Evolutionary conservation across 1,140 invertebrate genomes (phyloP), one percentile per base, ranked within the genome.

Genomic region (Rhynchophorus ferrugineus): DNA sequence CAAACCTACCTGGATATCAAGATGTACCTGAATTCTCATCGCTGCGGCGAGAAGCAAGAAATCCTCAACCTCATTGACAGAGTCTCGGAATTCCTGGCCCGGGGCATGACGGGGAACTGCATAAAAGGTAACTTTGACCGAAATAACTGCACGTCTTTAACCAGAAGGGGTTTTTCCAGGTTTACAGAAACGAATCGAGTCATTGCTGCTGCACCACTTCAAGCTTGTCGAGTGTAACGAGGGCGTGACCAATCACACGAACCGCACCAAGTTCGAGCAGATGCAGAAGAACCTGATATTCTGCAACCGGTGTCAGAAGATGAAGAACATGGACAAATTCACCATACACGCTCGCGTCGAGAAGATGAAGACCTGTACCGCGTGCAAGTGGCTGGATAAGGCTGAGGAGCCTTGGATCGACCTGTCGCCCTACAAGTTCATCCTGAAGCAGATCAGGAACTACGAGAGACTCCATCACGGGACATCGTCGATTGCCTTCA

Each of bases 381-480:
- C 71, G 6, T 80, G 78, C 55, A 69, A 69, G 17, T 78, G 75
- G 72, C 70, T 73, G 50, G 67, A 71, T 45, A 65, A 63, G 35
- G 71, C 73, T 34, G 69, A 73, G 3, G 70, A 73, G 21, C 68
- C 65, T 11, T 76, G 74, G 73, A 61, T 76, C 2, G 77, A 79
- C 46, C 73, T 78, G 65, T 75, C 74, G n/a, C 78, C 78, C 1
- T 82, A 78, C 53, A 72, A 73, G 39, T 78, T 77, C 58, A 78
- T 84, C 24, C 61, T 83, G 9, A 68, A 75, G 36, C 74, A 74
- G 3, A 75, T 83, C 0, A 75, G 80, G 33, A 70, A 73, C 1
- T 78, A 81, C 20, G 81, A 84, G 60, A 66, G 73, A 5, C 46
- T 61, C 3, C 70, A 71, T 37, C 74, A 73, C 51, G 76, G 76